These are phyloP conservation scores for Scortum barcoo DNA, from an alignment of 2,113 vertebrate genomes.

Conservation along the genomic window DNA sequence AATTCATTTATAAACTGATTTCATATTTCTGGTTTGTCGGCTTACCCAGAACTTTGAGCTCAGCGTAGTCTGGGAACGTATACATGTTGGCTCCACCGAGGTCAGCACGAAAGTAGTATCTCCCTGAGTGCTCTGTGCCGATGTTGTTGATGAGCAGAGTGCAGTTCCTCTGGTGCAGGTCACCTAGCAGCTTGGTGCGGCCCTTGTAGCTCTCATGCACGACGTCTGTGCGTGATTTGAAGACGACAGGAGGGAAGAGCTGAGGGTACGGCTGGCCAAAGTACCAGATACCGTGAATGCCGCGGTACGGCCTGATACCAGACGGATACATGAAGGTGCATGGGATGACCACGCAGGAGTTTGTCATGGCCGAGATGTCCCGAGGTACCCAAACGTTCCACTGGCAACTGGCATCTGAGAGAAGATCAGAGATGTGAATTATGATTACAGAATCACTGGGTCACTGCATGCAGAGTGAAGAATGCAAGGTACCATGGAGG, in stretches of 20 bases:
- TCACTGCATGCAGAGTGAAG: neutral
- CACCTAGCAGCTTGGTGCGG: constrained; percentile 90
- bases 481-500: neutral
- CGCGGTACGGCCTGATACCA: constrained; percentile 85
- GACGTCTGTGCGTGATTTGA: constrained; percentile 90
- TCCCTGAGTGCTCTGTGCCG: constrained; percentile 88
- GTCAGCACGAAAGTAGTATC: constrained; percentile 93
- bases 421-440: neutral
- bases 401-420: constrained; percentile 86
- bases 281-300: constrained; percentile 93
- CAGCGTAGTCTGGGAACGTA: constrained; percentile 90
- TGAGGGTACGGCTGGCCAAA: constrained; percentile 93
- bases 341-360: constrained; percentile 92
- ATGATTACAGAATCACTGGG: neutral
- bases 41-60: constrained; percentile 91
- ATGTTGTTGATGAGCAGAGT: constrained; percentile 89
- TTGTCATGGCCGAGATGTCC: constrained; percentile 90
- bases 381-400: constrained; percentile 94
- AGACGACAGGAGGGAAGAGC: constrained; percentile 92
- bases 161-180: constrained; percentile 90
- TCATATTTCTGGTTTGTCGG: neutral
- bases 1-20: neutral
- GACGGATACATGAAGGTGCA: constrained; percentile 92
- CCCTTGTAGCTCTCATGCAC: constrained; percentile 93
- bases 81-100: constrained; percentile 93